Evolutionary conservation across 2,888 invertebrate genomes (phyloP), one percentile per base, ranked within the genome.

Genomic region (Lottia scabra): DNA sequence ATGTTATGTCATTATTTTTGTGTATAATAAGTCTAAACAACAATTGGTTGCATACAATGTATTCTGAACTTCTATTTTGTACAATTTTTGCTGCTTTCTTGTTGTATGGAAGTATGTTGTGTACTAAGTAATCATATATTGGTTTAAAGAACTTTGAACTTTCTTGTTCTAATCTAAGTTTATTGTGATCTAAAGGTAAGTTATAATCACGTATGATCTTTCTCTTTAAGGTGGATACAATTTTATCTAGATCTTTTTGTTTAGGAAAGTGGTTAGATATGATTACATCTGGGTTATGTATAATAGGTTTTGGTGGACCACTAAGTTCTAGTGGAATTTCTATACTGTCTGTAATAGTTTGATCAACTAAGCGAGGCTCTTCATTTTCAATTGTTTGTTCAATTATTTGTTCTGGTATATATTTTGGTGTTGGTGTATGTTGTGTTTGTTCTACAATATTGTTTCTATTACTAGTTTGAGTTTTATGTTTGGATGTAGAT

Each of bases 221-320:
- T 19, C 1, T n/a, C 23, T 56, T 56, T 19, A n/a, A 8, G 19
- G 23, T 56, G n/a, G n/a, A 19, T 19, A 56, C 56, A 56, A 56
- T n/a, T 56, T 23, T n/a, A n/a, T 56, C 56, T 19, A 56, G 56
- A 56, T 56, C 56, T 56, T 56, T 56, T 23, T 56, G 56, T 56
- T 56, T n/a, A 19, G 56, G 56, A 23, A 56, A 56, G 23, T 56
- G 56, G 6, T n/a, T 56, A n/a, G 56, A 1, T n/a, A 56, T 23
- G n/a, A 56, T 19, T 23, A 23, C n/a, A 56, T 56, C 56, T 19
- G 56, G 56, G 10, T 56, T 56, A 56, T 56, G 56, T 56, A 56
- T 56, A 10, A 56, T 56, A n/a, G 56, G 56, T 56, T 56, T n/a
- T 56, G 56, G n/a, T 56, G 56, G 56, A 19, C n/a, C n/a, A n/a